phyloP scores from a whole-genome alignment of 2,797 vertebrate species.

The Helostoma temminkii region DNA sequence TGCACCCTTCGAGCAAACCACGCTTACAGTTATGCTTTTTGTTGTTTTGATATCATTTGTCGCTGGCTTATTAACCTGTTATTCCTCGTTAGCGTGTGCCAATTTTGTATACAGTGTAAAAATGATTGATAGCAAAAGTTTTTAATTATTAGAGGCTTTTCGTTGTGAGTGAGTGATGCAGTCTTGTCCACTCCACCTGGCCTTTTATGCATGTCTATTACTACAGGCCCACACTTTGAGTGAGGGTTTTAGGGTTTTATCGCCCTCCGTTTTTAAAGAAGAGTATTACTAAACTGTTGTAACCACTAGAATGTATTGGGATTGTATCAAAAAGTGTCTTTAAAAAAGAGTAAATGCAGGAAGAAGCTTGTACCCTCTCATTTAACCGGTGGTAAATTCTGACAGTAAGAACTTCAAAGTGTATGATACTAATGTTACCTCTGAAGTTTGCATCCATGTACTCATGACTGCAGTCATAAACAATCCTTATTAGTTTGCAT shows the following conservation, averaged over 20 bases:
- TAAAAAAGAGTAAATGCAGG: conserved; percentile 75
- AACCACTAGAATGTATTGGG: conserved; percentile 91
- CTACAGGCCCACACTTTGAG: conserved; percentile 54
- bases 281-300: conserved; percentile 78
- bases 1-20: conserved; percentile 55
- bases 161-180: conserved; percentile 70
- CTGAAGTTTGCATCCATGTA: conserved; percentile 23
- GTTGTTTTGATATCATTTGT: conserved; percentile 62
- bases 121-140: conserved; percentile 68
- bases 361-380: conserved; percentile 69
- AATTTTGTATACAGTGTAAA: conserved; percentile 80
- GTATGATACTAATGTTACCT: conserved; percentile 78
- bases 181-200: conserved; percentile 68
- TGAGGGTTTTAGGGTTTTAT: conserved; percentile 64
- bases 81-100: conserved; percentile 79
- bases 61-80: conserved; percentile 77
- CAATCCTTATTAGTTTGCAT: conserved; percentile 23
- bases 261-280: conserved; percentile 46
- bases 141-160: conserved; percentile 75
- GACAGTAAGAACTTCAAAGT: conserved; percentile 50
- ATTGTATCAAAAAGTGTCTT: conserved; percentile 85
- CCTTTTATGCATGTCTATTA: conserved; percentile 77
- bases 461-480: conserved; percentile 4
- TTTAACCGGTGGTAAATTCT: conserved; percentile 69
- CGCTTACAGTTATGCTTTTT: conserved; percentile 62